phyloP scores from a whole-genome alignment of 2,797 vertebrate genomes.

The Manis crassicaudata region DNA sequence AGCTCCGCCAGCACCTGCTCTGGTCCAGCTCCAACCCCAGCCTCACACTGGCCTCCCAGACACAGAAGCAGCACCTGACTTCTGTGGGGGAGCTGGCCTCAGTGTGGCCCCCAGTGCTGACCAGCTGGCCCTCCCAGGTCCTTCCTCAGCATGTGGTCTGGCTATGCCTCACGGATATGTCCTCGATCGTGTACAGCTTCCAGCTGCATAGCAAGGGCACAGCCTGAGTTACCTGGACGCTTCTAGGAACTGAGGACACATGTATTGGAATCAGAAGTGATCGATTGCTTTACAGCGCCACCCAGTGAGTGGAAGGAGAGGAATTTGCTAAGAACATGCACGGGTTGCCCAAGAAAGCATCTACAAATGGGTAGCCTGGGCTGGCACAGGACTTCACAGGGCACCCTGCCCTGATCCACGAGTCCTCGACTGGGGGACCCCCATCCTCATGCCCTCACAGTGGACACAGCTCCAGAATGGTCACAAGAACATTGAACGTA shows the following conservation, averaged over 20 bases:
- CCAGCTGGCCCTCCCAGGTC: background rate
- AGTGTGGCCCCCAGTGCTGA: background rate
- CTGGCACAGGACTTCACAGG: background rate
- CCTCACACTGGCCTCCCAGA: background rate
- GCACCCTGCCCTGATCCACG: background rate
- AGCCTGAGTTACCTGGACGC: background rate
- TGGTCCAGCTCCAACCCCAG: background rate
- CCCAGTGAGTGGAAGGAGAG: background rate
- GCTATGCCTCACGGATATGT: background rate
- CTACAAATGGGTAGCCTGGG: background rate
- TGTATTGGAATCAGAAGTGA: background rate
- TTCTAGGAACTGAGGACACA: background rate
- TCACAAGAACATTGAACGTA: background rate
- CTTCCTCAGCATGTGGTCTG: background rate
- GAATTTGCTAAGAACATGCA: background rate
- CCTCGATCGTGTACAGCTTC: background rate
- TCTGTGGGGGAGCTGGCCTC: background rate
- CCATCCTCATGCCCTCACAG: background rate
- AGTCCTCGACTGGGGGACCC: rapidly evolving
- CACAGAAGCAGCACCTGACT: background rate
- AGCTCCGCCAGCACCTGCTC: background rate
- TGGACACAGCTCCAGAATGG: background rate
- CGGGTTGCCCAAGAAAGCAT: background rate
- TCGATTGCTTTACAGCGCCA: background rate
- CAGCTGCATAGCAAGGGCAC: background rate